phyloP scores from a whole-genome alignment of 1,140 invertebrate genomes.

The Gonatopus flavifemur region DNA sequence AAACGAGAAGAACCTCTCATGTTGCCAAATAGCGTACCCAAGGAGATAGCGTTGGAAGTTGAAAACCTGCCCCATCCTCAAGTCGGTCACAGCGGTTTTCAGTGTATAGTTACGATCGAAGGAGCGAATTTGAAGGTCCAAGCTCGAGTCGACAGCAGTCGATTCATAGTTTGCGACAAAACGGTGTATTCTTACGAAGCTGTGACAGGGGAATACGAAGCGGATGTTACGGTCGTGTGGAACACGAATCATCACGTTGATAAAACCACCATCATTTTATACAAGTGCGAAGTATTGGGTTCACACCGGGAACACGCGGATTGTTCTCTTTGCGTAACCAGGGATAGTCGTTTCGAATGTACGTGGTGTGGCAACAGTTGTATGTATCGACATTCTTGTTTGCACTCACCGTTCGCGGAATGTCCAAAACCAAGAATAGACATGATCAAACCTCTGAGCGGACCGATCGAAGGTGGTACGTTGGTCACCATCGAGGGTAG shows the following conservation, averaged over 20 bases:
- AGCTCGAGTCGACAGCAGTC: conserved; percentile 79
- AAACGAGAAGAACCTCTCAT: conserved; percentile 68
- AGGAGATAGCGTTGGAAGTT: conserved; percentile 85
- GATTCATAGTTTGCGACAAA: conserved; percentile 86
- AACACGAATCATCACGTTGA: conserved; percentile 91
- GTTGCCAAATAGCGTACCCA: conserved; percentile 84
- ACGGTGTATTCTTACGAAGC: conserved; percentile 90
- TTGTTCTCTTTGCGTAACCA: conserved; percentile 90
- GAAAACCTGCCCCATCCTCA: conserved; percentile 87
- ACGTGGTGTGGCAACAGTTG: conserved; percentile 90
- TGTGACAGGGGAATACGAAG: conserved; percentile 81
- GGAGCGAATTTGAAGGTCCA: conserved; percentile 85
- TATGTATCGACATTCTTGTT: conserved; percentile 80
- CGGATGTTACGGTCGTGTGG: conserved; percentile 87
- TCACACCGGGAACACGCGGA: conserved; percentile 89
- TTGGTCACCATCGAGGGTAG: conserved; percentile 93
- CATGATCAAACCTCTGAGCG: conserved; percentile 91
- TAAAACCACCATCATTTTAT: conserved; percentile 84
- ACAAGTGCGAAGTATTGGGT: conserved; percentile 92
- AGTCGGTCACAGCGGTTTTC: conserved; percentile 82
- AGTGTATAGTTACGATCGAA: conserved; percentile 90
- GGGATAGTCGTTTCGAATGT: conserved; percentile 85
- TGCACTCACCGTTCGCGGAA: conserved; percentile 71
- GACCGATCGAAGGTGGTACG: conserved; percentile 95
- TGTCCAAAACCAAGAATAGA: conserved; percentile 92